phyloP scores from a whole-genome alignment of 2,888 invertebrate genomes.

The Nomada hirtipes region DNA sequence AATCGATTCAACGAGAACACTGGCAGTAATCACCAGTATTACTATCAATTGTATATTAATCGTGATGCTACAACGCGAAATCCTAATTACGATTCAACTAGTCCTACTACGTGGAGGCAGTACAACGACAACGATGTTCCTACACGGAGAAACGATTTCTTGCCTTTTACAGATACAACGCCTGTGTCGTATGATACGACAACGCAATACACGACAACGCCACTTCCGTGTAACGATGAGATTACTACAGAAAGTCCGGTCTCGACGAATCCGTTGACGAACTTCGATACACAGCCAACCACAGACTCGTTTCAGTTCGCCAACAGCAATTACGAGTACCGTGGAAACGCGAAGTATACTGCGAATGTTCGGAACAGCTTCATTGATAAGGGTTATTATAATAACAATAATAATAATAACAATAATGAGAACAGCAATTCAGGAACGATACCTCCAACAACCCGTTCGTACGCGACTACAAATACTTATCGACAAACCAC shows the following conservation, averaged over 20 bases:
- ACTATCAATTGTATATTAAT: constrained; percentile 68
- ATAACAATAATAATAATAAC: constrained; percentile 14
- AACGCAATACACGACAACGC: constrained; percentile 57
- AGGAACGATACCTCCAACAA: constrained; percentile 13
- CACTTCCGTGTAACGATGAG: constrained; percentile 53
- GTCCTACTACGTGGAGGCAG: background rate
- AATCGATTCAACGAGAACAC: constrained; percentile 75
- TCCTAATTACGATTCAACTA: constrained; percentile 33
- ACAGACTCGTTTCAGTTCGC: constrained; percentile 50
- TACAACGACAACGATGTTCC: constrained; percentile 26
- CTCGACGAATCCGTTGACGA: constrained; percentile 36
- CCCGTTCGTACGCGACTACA: constrained; percentile 41
- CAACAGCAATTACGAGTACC: constrained; percentile 31
- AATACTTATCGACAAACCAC: constrained; percentile 57
- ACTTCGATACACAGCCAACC: constrained; percentile 33
- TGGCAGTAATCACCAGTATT: constrained; percentile 60
- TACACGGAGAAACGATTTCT: constrained; percentile 50
- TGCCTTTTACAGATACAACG: constrained; percentile 76
- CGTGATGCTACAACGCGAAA: constrained; percentile 47
- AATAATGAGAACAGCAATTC: background rate
- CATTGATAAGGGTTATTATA: constrained; percentile 52
- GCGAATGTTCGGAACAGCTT: constrained; percentile 10
- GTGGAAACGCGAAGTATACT: background rate
- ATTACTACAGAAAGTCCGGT: constrained; percentile 63
- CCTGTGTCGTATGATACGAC: constrained; percentile 72